These are phyloP conservation scores for Bombus cullumanus DNA, from an alignment of 1,140 invertebrate species.

Conservation along the genomic window DNA sequence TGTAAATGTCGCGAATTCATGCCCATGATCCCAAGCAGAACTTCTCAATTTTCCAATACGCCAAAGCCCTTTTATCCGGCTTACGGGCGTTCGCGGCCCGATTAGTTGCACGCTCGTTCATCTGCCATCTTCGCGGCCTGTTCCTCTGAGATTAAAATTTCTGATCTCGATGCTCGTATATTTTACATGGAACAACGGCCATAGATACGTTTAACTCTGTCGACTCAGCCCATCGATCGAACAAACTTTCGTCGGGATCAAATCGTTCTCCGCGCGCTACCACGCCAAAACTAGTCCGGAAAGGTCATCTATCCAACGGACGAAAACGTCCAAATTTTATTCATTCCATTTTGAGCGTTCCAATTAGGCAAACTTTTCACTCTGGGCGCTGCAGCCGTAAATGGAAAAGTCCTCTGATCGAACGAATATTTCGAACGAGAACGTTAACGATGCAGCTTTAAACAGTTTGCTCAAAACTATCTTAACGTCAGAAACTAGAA, in stretches of 20 bases:
- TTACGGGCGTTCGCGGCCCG: slow-evolving; percentile 29
- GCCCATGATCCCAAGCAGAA: slow-evolving; percentile 51
- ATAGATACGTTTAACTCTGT: slow-evolving; percentile 18
- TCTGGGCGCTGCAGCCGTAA: not conserved
- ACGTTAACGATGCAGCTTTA: not conserved
- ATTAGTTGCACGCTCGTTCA: slow-evolving; percentile 23
- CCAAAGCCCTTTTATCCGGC: slow-evolving; percentile 47
- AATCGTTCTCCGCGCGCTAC: not conserved
- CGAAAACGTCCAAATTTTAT: slow-evolving; percentile 9
- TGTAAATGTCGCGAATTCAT: slow-evolving; percentile 64
- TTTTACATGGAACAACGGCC: slow-evolving; percentile 8
- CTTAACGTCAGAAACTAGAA: not conserved
- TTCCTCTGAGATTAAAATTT: slow-evolving; percentile 58
- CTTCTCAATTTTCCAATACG: slow-evolving; percentile 65
- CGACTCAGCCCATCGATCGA: not conserved
- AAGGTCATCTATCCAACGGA: slow-evolving; percentile 10
- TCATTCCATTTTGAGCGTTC: not conserved
- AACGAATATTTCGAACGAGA: not conserved
- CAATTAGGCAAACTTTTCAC: slow-evolving; percentile 25
- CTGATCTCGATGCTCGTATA: not conserved
- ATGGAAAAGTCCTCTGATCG: not conserved
- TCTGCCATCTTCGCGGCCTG: slow-evolving; percentile 25
- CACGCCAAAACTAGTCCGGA: not conserved
- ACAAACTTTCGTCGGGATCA: slow-evolving; percentile 24
- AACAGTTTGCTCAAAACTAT: not conserved